Percentiles rank a stretch among this genome's conserved stretches.
phyloP scores from a whole-genome alignment of 2,888 invertebrate genomes.

The Cacoxenus indagator region DNA sequence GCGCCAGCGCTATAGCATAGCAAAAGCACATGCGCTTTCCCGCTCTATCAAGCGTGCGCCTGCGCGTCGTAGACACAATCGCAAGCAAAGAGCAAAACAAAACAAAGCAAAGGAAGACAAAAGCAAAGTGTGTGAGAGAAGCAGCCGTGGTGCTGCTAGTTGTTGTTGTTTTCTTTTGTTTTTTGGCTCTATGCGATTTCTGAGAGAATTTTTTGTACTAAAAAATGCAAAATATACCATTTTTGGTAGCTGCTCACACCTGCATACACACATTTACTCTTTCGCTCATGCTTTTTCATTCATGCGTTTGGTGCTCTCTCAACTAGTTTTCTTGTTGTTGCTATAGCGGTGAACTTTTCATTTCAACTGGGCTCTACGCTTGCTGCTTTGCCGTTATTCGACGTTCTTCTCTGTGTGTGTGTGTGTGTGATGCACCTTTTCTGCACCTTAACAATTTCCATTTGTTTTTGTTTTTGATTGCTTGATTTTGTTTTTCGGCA shows the following conservation, averaged over 20 bases:
- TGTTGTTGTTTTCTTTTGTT: neutral
- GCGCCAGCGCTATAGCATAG: too few species aligned
- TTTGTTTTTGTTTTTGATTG: constrained; percentile 26
- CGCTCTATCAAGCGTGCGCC: neutral
- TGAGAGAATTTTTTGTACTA: constrained; percentile 24
- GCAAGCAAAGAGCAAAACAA: neutral
- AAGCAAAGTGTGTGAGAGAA: neutral
- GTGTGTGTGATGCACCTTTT: too few species aligned
- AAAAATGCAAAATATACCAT: constrained; percentile 56
- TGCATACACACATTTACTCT: constrained; percentile 17
- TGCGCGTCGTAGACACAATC: neutral
- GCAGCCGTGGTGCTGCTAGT: neutral
- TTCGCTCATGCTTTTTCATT: neutral
- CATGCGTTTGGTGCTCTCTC: neutral
- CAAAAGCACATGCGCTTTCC: neutral
- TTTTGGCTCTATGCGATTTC: neutral
- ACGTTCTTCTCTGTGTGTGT: constrained; percentile 38
- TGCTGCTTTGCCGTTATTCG: constrained; percentile 27
- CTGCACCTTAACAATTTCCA: constrained; percentile 1
- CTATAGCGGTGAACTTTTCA: constrained; percentile 48
- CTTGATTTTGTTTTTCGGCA: constrained; percentile 39
- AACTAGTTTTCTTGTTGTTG: constrained; percentile 1
- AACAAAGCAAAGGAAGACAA: neutral
- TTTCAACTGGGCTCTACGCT: constrained; percentile 39
- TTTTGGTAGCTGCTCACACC: constrained; percentile 44